Evolutionary conservation across 2,797 vertebrate genomes (phyloP).

Genomic region (Kryptopterus vitreolus): DNA sequence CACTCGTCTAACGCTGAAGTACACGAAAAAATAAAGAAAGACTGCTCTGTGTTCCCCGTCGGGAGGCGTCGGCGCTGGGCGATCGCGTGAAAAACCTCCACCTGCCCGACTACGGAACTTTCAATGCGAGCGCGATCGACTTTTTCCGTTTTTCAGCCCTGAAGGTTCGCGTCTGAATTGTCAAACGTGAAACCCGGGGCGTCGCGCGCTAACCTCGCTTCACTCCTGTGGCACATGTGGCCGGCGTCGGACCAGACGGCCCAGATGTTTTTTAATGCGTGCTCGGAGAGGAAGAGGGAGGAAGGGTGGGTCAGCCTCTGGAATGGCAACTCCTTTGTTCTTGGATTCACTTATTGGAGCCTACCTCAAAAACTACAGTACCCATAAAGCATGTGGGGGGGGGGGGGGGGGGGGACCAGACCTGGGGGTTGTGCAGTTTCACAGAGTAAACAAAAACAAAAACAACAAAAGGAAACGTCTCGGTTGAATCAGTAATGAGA

Average conservation of each 20-base stretch:
- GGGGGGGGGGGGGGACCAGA: too few relatives aligned
- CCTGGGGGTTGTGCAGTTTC: neutral
- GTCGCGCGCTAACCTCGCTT: slow-evolving; percentile 20
- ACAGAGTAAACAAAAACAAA: slow-evolving; percentile 10
- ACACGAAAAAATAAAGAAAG: slow-evolving; percentile 33
- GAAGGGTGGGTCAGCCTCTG: slow-evolving; percentile 33
- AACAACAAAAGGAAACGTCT: too few relatives aligned
- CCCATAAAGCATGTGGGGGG: slow-evolving; percentile 45
- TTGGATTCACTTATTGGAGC: slow-evolving; percentile 39
- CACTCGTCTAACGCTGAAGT: slow-evolving; percentile 14
- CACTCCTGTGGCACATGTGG: slow-evolving; percentile 51
- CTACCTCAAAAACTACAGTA: slow-evolving; percentile 39
- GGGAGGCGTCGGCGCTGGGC: neutral
- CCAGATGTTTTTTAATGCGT: slow-evolving; percentile 58
- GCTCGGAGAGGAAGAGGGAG: slow-evolving; percentile 33
- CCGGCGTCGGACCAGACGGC: slow-evolving; percentile 41
- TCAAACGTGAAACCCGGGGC: slow-evolving; percentile 13
- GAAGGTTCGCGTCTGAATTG: neutral
- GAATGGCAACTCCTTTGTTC: slow-evolving; percentile 33
- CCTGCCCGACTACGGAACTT: neutral
- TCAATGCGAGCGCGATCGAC: too few relatives aligned
- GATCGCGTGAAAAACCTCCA: slow-evolving; percentile 10
- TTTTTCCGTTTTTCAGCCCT: neutral
- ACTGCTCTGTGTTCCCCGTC: slow-evolving; percentile 3
- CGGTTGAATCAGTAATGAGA: neutral